phyloP scores from a whole-genome alignment of 2,888 invertebrate genomes.

The Microplitis deprimator region DNA sequence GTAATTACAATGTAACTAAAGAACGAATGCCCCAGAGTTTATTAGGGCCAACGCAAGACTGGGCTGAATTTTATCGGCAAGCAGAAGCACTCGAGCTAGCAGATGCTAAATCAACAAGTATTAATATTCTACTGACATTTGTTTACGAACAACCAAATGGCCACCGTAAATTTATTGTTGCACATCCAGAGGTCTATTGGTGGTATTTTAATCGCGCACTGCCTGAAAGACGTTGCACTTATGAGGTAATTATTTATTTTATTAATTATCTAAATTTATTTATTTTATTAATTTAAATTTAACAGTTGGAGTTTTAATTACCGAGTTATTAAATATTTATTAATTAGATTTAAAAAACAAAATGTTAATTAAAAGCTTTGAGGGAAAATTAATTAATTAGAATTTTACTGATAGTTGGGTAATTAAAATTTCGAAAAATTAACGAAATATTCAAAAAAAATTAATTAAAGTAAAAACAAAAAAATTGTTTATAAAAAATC shows the following conservation, averaged over 20 bases:
- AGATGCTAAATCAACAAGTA: conserved; percentile 51
- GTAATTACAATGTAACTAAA: neutral
- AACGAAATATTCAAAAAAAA: too few species aligned
- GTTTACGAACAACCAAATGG: conserved; percentile 67
- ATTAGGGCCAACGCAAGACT: conserved; percentile 65
- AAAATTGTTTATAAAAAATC: too few species aligned
- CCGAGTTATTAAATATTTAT: neutral
- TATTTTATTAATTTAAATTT: neutral
- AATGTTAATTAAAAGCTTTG: too few species aligned
- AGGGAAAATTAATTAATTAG: too few species aligned
- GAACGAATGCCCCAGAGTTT: conserved; percentile 56
- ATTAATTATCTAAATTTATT: neutral
- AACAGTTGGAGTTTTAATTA: neutral
- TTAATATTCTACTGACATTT: conserved; percentile 67
- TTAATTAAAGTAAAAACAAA: too few species aligned
- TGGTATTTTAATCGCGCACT: conserved; percentile 58
- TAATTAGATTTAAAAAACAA: too few species aligned
- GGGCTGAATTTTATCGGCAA: conserved; percentile 70
- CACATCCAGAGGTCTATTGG: conserved; percentile 72
- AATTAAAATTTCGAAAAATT: too few species aligned
- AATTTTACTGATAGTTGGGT: too few species aligned
- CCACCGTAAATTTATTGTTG: conserved; percentile 69
- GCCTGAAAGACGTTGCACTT: conserved; percentile 65
- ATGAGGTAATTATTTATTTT: conserved; percentile 65
- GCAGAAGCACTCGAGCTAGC: conserved; percentile 65